Percentiles rank a stretch among this genome's conserved stretches.
These are phyloP conservation scores for Horisme vitalbata DNA, from an alignment of 2,888 invertebrate species.

Conservation along the genomic window DNA sequence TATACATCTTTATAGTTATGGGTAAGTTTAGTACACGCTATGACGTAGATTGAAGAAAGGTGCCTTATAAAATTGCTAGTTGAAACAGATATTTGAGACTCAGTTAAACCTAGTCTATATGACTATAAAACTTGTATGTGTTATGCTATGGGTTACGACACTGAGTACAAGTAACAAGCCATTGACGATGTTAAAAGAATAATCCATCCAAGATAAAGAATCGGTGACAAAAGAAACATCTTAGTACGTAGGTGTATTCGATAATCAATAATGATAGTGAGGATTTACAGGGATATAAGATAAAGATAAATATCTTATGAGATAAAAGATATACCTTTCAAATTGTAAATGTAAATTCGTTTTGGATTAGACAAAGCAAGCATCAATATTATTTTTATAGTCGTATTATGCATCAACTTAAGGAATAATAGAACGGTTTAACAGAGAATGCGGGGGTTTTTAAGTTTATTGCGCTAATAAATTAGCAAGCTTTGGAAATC, in stretches of 20 bases:
- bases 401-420: conserved; percentile 14
- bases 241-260: conserved; percentile 41
- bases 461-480: too few relatives aligned
- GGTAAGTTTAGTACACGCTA: too few relatives aligned
- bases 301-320: conserved; percentile 39
- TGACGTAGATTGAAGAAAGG: too few relatives aligned
- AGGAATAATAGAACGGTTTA: not conserved
- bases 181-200: conserved; percentile 40
- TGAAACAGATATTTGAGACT: too few relatives aligned
- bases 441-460: conserved; percentile 13
- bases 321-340: conserved; percentile 38
- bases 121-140: too few relatives aligned
- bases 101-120: too few relatives aligned
- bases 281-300: conserved; percentile 28
- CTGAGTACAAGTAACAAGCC: not conserved
- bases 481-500: too few relatives aligned
- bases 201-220: conserved; percentile 46
- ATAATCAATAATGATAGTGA: conserved; percentile 41
- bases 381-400: conserved; percentile 21
- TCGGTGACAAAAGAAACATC: conserved; percentile 53
- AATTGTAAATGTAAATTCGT: conserved; percentile 50
- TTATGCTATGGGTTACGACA: too few relatives aligned
- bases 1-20: too few relatives aligned
- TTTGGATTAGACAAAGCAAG: conserved; percentile 22
- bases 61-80: too few relatives aligned